Percentiles rank a stretch among this genome's conserved stretches.
Conservation (phyloP, 2,113 vertebrate species). For the Raphicerus campestris region DNA sequence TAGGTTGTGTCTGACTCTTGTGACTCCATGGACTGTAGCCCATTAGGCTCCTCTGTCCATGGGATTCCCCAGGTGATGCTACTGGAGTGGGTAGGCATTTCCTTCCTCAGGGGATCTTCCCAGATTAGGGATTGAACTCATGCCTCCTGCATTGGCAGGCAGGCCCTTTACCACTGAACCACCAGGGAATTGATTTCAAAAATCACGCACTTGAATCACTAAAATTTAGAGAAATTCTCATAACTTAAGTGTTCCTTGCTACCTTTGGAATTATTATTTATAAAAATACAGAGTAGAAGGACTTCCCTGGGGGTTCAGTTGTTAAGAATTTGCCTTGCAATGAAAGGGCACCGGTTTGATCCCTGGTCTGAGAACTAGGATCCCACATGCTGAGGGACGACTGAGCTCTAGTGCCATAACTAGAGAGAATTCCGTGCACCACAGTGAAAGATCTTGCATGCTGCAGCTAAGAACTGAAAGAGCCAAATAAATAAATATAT, state of each 20-base stretch:
- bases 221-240: background rate
- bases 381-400: background rate
- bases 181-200: background rate
- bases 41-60: background rate
- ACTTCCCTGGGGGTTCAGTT: background rate
- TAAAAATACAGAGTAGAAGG: background rate
- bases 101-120: background rate
- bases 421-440: background rate
- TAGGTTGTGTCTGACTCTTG: background rate
- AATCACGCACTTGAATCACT: fast-evolving
- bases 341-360: background rate
- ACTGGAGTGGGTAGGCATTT: background rate
- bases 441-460: background rate
- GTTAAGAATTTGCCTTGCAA: background rate
- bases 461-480: background rate
- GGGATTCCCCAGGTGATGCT: background rate
- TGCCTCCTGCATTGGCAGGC: background rate
- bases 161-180: background rate
- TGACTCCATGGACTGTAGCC: background rate
- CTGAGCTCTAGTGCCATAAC: background rate
- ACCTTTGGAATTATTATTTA: background rate
- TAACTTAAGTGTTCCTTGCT: background rate
- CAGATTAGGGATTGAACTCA: background rate
- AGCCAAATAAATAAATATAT: background rate
- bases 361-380: background rate